Percentiles rank a stretch among this genome's conserved stretches.
Conservation (phyloP, 2,888 invertebrate species). For the Lymantria monacha region DNA sequence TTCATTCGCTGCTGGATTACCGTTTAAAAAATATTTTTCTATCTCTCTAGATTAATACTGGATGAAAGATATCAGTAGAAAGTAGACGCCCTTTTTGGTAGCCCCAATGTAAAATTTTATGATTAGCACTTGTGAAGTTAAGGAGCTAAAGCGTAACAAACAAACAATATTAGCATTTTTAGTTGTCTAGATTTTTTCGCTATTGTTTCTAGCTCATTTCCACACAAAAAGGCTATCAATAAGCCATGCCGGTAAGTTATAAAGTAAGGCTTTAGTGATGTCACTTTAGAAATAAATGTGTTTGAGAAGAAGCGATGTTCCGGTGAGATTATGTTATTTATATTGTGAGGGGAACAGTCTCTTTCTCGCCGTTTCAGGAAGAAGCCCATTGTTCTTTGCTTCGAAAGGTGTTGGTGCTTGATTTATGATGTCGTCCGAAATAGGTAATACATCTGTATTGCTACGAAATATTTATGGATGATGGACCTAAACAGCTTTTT, state of each 20-base stretch:
- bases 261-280: slow-evolving; percentile 41
- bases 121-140: no score
- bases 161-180: no score
- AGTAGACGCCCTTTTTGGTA: no score
- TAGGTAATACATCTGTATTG: slow-evolving; percentile 53
- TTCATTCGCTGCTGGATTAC: no score
- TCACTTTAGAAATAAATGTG: slow-evolving; percentile 41
- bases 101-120: no score
- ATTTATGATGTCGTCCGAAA: slow-evolving; percentile 34
- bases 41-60: no score
- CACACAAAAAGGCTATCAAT: slow-evolving; percentile 44
- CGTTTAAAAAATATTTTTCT: no score
- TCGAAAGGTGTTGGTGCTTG: slow-evolving; percentile 44
- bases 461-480: slow-evolving; percentile 50
- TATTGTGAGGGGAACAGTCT: slow-evolving; percentile 47
- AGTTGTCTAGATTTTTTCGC: slow-evolving; percentile 17
- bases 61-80: no score
- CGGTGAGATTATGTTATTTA: slow-evolving; percentile 53
- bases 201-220: slow-evolving; percentile 30
- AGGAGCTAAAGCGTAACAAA: no score
- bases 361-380: slow-evolving; percentile 48
- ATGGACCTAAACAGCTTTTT: slow-evolving; percentile 42
- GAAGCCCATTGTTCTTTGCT: slow-evolving; percentile 55
- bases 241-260: slow-evolving; percentile 38
- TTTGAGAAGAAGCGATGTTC: slow-evolving; percentile 45